Conservation (phyloP, 2,113 vertebrate species). For the Rousettus leschenaultii region DNA sequence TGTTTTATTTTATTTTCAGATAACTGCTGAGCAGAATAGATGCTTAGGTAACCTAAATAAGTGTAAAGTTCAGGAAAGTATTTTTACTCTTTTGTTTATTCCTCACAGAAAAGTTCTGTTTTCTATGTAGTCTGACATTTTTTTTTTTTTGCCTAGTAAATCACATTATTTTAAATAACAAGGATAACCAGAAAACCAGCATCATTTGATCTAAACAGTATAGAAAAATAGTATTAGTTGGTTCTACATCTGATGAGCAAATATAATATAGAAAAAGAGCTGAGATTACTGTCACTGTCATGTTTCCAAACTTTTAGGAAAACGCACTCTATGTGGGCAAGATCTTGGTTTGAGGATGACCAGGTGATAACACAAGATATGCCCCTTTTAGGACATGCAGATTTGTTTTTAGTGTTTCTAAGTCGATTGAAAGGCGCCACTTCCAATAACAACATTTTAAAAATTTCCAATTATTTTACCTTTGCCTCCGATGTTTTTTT, state of each 20-base stretch:
- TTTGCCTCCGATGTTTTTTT: not conserved
- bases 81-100: not conserved
- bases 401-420: not conserved
- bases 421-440: not conserved
- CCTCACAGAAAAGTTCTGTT: not conserved
- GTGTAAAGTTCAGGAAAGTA: not conserved
- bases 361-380: rapidly evolving
- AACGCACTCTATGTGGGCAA: rapidly evolving
- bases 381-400: not conserved
- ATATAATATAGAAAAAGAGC: not conserved
- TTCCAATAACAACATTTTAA: not conserved
- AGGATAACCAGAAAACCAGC: not conserved
- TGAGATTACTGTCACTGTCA: rapidly evolving
- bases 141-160: not conserved
- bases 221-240: not conserved
- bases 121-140: not conserved
- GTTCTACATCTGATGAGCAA: not conserved
- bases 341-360: not conserved
- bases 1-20: not conserved
- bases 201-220: not conserved
- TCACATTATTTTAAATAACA: not conserved
- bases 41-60: not conserved
- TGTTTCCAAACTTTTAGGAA: not conserved
- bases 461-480: not conserved
- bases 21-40: not conserved